A percentile compares a stretch with the other conserved stretches of the same genome.
Conservation (phyloP, 2,888 invertebrate species). For the Scaptomyza tumidula region DNA sequence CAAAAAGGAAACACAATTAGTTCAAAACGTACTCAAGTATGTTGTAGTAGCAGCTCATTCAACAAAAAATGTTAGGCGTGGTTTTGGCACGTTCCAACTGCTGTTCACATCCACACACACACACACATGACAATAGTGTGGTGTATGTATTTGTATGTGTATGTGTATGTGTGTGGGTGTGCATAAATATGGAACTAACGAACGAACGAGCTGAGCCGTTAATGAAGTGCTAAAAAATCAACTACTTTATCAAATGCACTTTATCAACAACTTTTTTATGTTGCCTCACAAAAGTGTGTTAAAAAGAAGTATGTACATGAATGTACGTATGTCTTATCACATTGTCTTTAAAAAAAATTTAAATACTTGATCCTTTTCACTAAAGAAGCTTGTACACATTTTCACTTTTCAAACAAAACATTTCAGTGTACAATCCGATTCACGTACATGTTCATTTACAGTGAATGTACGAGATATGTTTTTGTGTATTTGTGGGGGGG, state of each 20-base stretch:
- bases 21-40: slow-evolving; percentile 42
- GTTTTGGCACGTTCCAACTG: slow-evolving; percentile 53
- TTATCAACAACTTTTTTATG: neutral
- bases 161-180: slow-evolving; percentile 7
- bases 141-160: slow-evolving; percentile 18
- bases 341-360: neutral
- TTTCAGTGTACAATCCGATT: slow-evolving; percentile 11
- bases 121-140: slow-evolving; percentile 1
- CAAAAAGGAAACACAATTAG: slow-evolving; percentile 52
- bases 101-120: slow-evolving; percentile 11
- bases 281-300: neutral
- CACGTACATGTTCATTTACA: neutral
- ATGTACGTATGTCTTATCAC: neutral
- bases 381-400: slow-evolving; percentile 25
- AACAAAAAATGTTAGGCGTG: slow-evolving; percentile 50
- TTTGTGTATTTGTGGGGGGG: slow-evolving; percentile 36
- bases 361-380: neutral
- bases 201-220: slow-evolving; percentile 4
- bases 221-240: neutral
- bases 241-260: slow-evolving; percentile 1
- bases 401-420: slow-evolving; percentile 36
- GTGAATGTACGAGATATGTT: slow-evolving; percentile 1
- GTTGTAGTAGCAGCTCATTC: slow-evolving; percentile 23
- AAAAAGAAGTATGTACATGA: neutral
- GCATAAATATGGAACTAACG: slow-evolving; percentile 28